Base-by-base conservation (phyloP, 2,888 invertebrate genomes). In the Trichacis sp. region DNA sequence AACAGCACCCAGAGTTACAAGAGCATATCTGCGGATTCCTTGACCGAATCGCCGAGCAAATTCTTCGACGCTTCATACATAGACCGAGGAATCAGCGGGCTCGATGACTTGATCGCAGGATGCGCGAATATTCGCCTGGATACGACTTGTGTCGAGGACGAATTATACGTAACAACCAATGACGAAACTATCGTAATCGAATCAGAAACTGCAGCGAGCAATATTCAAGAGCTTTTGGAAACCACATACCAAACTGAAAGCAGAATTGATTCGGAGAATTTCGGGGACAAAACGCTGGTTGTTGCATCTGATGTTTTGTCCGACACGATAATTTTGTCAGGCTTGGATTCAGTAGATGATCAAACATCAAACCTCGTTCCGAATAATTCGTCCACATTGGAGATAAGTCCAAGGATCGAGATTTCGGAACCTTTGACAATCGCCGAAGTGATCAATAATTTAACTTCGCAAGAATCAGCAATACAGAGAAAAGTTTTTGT, bases 81-180 rank as follows among this genome's bases (percentile, higher is more conserved):
- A 2, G 73, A 73, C 51, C 24, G 58, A n/a, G 71, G 76, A 18
- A 77, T 81, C 42, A 69, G 77, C 4, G 81, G 76, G 0, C 54
- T 82, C 2, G 79, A 79, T 18, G 80, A 82, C 15, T 55, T 82
- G n/a, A 80, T 82, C 45, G 47, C 65, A 11, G 79, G 74, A 6
- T 82, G 79, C 42, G 77, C 76, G 0, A 71, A 71, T 11, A 80
- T 82, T 30, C 68, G 71, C 2, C 63, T 70, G 2, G 68, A 46
- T 12, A 53, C 8, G 48, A 49, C 2, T 53, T 55, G n/a, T n/a
- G n/a, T 11, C 33, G 29, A 29, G 9, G 29, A 82, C 58, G 77
- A 78, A 33, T 78, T 77, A 0, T 82, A 79, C 54, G 43, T 71
- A 1, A 80, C 82, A 3, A 81, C 81, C 1, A 71, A 60, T 15